Evolutionary conservation across 2,113 vertebrate species (phyloP), one percentile per base, ranked within the genome.

Genomic region (Microtus ochrogaster): DNA sequence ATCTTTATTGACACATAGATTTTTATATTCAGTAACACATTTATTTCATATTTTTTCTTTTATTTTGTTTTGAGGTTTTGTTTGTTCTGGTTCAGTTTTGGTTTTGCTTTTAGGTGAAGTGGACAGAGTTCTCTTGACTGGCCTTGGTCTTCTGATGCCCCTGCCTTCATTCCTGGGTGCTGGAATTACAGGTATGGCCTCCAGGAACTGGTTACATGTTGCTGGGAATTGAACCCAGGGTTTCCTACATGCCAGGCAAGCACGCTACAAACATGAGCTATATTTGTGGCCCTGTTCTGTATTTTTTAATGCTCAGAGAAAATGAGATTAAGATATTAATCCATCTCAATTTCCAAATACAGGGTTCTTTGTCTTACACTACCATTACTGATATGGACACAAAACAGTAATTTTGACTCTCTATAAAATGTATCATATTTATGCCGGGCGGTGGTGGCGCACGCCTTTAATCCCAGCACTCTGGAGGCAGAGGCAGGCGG

Each of bases 271-370:
- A 10, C 22, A 36, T 30, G 58, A 41, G 58, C 58, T 83, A 41
- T 7, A 83, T 12, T 41, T n/a, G 13, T 16, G n/a, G 12, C 3
- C 58, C 81, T 1, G 3, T 17, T 41, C 26, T 24, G 9, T 93
- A 81, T 77, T 85, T 55, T 85, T 95, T 90, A 92, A 89, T 77
- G 39, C 9, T 95, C 22, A 39, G 65, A 77, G 30, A 92, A 94
- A 91, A 91, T 91, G 47, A 88, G 77, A 91, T 95, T 94, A n/a
- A 85, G 95, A 91, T 47, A 61, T 10, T 77, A 14, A 28, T 76
- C 76, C 76, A 24, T 91, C 58, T 89, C 58, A 89, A 89, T 41
- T 93, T 91, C 30, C 16, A 89, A 86, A 76, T 4, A 89, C 3
- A 79, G 26, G 68, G 30, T 94, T 94, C 49, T 92, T 78, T 92